Evolutionary conservation across 2,797 vertebrate genomes (phyloP).

Genomic region (Lepilemur ruficaudatus): DNA sequence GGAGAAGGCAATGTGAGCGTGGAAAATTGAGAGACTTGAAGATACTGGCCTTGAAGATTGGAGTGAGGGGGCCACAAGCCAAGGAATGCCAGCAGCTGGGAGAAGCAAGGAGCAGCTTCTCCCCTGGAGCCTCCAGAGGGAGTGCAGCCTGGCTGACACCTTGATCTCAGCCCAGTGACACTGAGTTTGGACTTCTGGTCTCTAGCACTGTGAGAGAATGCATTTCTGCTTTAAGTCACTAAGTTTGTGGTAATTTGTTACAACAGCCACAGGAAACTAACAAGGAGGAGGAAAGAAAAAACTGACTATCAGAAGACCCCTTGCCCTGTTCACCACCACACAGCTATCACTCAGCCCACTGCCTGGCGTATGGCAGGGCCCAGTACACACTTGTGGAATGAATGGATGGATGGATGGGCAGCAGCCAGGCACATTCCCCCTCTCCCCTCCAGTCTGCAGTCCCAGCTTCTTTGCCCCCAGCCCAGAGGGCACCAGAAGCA

Average conservation of each 20-base stretch:
- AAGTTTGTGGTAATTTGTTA: background rate
- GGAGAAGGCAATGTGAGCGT: background rate
- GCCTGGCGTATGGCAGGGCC: background rate
- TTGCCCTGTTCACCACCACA: background rate
- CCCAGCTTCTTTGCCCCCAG: background rate
- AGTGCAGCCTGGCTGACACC: background rate
- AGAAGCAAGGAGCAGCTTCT: background rate
- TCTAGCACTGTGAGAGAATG: background rate
- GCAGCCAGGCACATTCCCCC: background rate
- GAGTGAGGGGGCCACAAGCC: background rate
- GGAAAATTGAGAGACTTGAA: background rate
- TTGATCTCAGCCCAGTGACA: background rate
- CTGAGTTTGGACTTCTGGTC: background rate
- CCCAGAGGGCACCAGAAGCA: background rate
- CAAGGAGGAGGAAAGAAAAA: background rate
- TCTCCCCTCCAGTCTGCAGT: background rate
- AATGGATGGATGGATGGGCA: too few species aligned
- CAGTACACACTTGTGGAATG: background rate
- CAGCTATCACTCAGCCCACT: background rate
- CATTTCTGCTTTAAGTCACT: background rate
- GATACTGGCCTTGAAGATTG: background rate
- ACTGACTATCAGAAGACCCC: background rate
- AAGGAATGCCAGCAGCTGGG: background rate
- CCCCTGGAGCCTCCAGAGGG: background rate
- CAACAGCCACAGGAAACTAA: background rate